Conservation (phyloP, 2,797 vertebrate genomes). For the Rhodeus uyekii region DNA sequence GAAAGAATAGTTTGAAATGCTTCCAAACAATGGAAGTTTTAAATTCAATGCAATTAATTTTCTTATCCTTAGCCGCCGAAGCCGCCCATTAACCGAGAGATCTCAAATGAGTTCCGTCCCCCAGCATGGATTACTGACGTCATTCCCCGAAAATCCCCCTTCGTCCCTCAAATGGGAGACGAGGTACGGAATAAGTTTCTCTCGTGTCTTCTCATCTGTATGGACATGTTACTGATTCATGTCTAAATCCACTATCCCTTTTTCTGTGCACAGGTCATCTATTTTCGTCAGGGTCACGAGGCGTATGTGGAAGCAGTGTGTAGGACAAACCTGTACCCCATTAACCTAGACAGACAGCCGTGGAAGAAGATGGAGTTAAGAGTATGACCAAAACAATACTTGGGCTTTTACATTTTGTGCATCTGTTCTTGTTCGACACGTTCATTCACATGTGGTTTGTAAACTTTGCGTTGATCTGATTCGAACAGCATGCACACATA, state of each 20-base stretch:
- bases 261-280: constrained; percentile 84
- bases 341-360: constrained; percentile 91
- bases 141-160: constrained; percentile 92
- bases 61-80: constrained; percentile 65
- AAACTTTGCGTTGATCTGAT: too few relatives aligned
- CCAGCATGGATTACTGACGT: constrained; percentile 94
- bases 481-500: too few relatives aligned
- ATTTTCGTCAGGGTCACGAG: constrained; percentile 97
- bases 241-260: background rate
- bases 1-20: background rate
- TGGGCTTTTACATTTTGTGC: background rate
- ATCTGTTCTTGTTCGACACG: background rate
- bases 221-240: background rate
- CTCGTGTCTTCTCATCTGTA: background rate
- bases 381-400: constrained; percentile 73
- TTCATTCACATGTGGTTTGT: background rate
- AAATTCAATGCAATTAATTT: background rate
- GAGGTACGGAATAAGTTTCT: constrained; percentile 79
- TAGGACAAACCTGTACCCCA: constrained; percentile 85
- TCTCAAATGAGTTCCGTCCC: constrained; percentile 88
- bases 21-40: background rate
- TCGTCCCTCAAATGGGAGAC: constrained; percentile 98
- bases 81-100: constrained; percentile 78
- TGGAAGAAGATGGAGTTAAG: constrained; percentile 94
- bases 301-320: constrained; percentile 93